These are phyloP conservation scores for Artemia franciscana DNA, from an alignment of 1,140 invertebrate genomes.

Conservation along the genomic window DNA sequence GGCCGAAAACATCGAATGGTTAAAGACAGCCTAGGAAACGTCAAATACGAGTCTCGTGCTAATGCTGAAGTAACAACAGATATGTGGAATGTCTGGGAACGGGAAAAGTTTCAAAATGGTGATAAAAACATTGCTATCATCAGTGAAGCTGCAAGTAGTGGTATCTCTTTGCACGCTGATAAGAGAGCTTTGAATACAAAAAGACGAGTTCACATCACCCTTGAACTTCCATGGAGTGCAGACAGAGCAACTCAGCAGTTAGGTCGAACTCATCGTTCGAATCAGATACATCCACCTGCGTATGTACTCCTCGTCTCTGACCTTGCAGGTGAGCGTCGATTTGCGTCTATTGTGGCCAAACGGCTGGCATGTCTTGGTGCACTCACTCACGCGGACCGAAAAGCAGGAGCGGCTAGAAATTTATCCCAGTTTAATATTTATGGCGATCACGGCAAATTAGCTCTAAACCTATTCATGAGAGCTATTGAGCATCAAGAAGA, in stretches of 20 bases:
- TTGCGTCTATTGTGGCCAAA: slow-evolving; percentile 86
- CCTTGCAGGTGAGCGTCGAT: slow-evolving; percentile 84
- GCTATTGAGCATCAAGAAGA: slow-evolving; percentile 48
- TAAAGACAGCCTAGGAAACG: slow-evolving; percentile 49
- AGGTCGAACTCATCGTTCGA: slow-evolving; percentile 59
- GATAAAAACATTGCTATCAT: slow-evolving; percentile 97
- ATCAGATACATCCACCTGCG: slow-evolving; percentile 89
- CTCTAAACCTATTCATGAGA: slow-evolving; percentile 85
- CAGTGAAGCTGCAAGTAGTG: slow-evolving; percentile 93
- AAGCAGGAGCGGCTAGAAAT: slow-evolving; percentile 89
- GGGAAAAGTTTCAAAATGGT: slow-evolving; percentile 84
- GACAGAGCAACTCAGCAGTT: slow-evolving; percentile 98
- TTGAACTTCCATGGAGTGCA: slow-evolving; percentile 98
- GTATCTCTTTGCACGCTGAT: slow-evolving; percentile 90
- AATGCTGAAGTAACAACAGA: slow-evolving; percentile 86
- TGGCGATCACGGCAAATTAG: slow-evolving; percentile 79
- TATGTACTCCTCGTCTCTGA: slow-evolving; percentile 98
- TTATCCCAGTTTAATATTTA: slow-evolving; percentile 96
- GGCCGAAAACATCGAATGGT: slow-evolving; percentile 86
- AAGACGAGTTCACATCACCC: slow-evolving; percentile 83
- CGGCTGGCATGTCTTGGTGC: slow-evolving; percentile 84
- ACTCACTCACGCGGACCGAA: slow-evolving; percentile 86
- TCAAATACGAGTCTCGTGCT: slow-evolving; percentile 81
- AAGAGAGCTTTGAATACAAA: slow-evolving; percentile 72
- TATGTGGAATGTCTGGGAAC: slow-evolving; percentile 56